phyloP scores from a whole-genome alignment of 2,888 invertebrate species.

The Adineta ricciae region DNA sequence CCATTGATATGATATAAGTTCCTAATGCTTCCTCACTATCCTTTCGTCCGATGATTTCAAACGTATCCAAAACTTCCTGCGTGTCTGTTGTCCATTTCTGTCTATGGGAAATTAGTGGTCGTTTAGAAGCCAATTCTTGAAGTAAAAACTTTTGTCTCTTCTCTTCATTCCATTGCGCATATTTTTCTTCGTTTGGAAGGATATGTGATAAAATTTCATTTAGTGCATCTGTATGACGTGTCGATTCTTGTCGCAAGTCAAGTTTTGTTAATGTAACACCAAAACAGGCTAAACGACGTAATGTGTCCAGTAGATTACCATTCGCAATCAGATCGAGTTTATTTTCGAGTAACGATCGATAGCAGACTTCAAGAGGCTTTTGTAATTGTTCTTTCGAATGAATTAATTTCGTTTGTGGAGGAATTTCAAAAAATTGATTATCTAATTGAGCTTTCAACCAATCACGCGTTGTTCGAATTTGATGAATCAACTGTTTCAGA shows the following conservation, averaged over 20 bases:
- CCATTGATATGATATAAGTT: slow-evolving; percentile 4
- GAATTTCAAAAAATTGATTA: background rate
- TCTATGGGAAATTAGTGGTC: background rate
- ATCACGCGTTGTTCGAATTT: background rate
- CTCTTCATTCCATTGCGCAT: background rate
- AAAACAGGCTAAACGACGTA: slow-evolving; percentile 15
- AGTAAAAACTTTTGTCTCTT: slow-evolving; percentile 14
- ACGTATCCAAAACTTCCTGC: background rate
- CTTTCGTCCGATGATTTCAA: background rate
- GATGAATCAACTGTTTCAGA: background rate
- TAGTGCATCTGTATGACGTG: background rate
- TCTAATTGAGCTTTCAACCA: slow-evolving; percentile 6
- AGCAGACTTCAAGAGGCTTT: background rate
- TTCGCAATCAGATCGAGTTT: slow-evolving; percentile 11
- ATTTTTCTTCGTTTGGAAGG: background rate
- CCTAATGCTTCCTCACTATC: background rate
- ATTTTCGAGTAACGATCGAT: background rate
- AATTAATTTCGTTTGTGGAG: background rate
- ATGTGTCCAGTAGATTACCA: background rate
- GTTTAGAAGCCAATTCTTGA: background rate
- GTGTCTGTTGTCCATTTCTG: background rate
- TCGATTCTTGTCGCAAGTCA: slow-evolving; percentile 15
- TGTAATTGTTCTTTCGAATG: background rate
- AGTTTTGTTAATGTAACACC: slow-evolving; percentile 1
- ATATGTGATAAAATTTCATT: background rate